A percentile compares a stretch with the other conserved stretches of the same genome.
These are phyloP conservation scores for Vireo griseus DNA, from an alignment of 2,797 vertebrate genomes.

Conservation along the genomic window DNA sequence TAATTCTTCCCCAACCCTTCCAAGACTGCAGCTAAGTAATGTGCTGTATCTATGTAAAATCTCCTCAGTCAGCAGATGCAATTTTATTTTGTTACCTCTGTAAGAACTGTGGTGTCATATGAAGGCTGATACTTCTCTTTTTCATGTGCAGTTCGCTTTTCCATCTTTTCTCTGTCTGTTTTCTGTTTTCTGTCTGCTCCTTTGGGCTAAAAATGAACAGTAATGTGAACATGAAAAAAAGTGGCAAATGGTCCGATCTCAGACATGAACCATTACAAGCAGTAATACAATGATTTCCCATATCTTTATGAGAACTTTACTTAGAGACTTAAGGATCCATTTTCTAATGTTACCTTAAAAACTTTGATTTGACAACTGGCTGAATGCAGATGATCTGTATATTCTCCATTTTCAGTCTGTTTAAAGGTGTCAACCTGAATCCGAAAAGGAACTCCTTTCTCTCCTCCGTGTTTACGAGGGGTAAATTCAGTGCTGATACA, in stretches of 20 bases:
- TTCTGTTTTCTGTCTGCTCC: slow-evolving; percentile 86
- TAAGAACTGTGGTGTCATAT: slow-evolving; percentile 83
- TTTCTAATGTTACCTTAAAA: slow-evolving; percentile 85
- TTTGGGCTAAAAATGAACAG: slow-evolving; percentile 77
- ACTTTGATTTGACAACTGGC: slow-evolving; percentile 98
- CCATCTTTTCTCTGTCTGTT: slow-evolving; percentile 85
- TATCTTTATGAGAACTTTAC: not conserved
- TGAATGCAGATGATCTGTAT: slow-evolving; percentile 95
- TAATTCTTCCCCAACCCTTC: not conserved
- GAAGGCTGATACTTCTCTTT: slow-evolving; percentile 85
- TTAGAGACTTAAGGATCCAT: not conserved
- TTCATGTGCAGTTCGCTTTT: slow-evolving; percentile 81
- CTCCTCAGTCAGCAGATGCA: not conserved
- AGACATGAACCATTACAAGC: not conserved
- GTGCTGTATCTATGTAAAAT: not conserved
- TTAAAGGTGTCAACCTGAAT: slow-evolving; percentile 84
- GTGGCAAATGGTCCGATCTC: not conserved
- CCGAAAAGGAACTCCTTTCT: slow-evolving; percentile 82
- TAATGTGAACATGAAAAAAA: not conserved
- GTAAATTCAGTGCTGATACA: slow-evolving; percentile 86
- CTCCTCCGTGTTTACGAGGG: slow-evolving; percentile 80
- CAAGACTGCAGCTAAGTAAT: not conserved
- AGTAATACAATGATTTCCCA: not conserved
- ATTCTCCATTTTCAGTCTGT: slow-evolving; percentile 81
- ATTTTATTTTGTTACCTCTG: slow-evolving; percentile 74